Evolutionary conservation across 2,113 vertebrate species (phyloP), one percentile per base, ranked within the genome.

Genomic region (Hippopotamus amphibius): DNA sequence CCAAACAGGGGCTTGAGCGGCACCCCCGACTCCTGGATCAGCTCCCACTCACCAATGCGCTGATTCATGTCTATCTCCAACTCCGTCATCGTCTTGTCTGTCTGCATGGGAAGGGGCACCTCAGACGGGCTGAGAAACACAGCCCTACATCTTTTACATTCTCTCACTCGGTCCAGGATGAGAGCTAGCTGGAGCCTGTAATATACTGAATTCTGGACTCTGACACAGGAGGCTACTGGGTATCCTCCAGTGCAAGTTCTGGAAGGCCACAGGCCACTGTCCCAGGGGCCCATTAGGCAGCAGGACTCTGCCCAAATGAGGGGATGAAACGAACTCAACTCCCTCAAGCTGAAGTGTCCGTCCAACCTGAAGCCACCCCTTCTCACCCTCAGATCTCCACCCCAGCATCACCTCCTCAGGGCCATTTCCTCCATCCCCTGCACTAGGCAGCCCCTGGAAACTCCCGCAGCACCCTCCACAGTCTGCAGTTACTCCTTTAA

Each of bases 61-160:
- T 99, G 99, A 98, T 99, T 99, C 98, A 99, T 99, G 55, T 99
- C 99, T 61, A 99, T 99, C 98, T 99, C 99, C 98, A 99, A 98
- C 98, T 99, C 99, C 0, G 99, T 99, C 99, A 99, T 99, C 0
- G 99, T 99, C 96, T 99, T 99, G 98, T 99, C 99, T 11, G 99
- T 99, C 99, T 99, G 98, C 1, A 80, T n/a, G 4, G 85, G 66
- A 85, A 89, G 92, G 71, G 10, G 81, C 46, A 92, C 43, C 69
- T 97, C 66, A 96, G 90, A 79, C 8, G 24, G 30, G 37, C 65
- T 16, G 61, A 83, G 55, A 81, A n/a, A 76, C 14, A 53, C 57
- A 76, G 43, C 28, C 50, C 19, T 77, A 21, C 10, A 22, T 30
- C 90, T 55, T 77, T 71, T 24, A 88, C 33, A 19, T 1, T n/a